A percentile compares a stretch with the other conserved stretches of the same genome.
Evolutionary conservation across 2,113 vertebrate genomes (phyloP).

Genomic region (Gulo gulo): DNA sequence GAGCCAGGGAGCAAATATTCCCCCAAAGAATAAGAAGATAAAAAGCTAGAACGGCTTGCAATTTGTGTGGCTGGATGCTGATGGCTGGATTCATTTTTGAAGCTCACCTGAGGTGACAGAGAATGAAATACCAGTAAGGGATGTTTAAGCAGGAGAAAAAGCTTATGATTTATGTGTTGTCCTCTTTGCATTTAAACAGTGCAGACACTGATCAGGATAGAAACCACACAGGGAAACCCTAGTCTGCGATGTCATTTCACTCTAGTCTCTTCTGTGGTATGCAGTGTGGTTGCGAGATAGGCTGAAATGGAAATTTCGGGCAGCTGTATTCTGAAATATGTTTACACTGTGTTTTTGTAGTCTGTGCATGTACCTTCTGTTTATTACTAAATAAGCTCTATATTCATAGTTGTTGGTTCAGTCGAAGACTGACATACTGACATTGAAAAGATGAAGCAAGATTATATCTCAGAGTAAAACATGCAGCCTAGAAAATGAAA

Average conservation of each 20-base stretch:
- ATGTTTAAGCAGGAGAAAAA: conserved; percentile 6
- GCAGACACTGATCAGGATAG: conserved; percentile 5
- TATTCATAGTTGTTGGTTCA: conserved; percentile 50
- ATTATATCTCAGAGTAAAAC: conserved; percentile 53
- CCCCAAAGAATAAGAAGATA: background rate
- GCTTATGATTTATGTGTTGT: conserved; percentile 54
- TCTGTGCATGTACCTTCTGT: conserved; percentile 16
- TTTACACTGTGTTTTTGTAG: conserved; percentile 45
- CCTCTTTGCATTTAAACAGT: conserved; percentile 37
- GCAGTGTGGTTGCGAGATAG: background rate
- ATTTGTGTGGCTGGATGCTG: background rate
- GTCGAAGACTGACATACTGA: conserved; percentile 28
- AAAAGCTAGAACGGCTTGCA: background rate
- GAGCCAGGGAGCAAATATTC: background rate
- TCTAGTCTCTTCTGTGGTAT: conserved; percentile 34
- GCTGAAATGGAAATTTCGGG: conserved; percentile 48
- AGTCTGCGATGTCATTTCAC: conserved; percentile 58
- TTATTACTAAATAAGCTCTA: conserved; percentile 64
- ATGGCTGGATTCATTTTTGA: background rate
- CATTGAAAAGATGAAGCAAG: conserved; percentile 68
- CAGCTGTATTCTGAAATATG: conserved; percentile 15
- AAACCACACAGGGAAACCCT: conserved; percentile 13
- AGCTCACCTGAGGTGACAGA: background rate
- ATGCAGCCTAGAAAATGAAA: conserved; percentile 60
- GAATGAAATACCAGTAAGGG: background rate